A percentile compares a stretch with the other conserved stretches of the same genome.
Evolutionary conservation across 2,888 invertebrate genomes (phyloP).

Genomic region (Tromatobia lineatoria): DNA sequence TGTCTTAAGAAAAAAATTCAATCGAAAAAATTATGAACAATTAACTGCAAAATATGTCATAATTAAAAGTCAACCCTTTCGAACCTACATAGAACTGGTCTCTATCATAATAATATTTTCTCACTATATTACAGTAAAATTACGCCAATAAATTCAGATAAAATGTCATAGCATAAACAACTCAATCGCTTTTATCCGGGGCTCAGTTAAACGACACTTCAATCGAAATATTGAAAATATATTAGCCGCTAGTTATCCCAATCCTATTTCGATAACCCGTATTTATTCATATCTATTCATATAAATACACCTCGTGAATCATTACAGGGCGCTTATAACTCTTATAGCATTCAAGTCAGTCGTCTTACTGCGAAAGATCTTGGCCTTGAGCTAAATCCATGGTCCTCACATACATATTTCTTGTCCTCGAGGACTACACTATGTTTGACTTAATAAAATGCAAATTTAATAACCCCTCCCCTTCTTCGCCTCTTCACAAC

Average conservation of each 20-base stretch:
- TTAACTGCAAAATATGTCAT: no score
- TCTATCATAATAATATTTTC: no score
- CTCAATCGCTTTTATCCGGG: no score
- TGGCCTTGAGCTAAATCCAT: not conserved
- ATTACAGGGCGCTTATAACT: not conserved
- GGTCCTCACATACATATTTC: not conserved
- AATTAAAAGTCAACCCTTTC: no score
- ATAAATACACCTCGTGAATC: not conserved
- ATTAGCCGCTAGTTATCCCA: not conserved
- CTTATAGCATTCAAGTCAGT: not conserved
- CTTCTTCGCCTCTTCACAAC: not conserved
- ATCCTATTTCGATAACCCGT: not conserved
- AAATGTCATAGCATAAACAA: no score
- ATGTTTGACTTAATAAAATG: slow-evolving; percentile 13
- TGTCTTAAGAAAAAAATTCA: no score
- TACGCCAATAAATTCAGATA: no score
- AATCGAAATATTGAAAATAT: slow-evolving; percentile 1
- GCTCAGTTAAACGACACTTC: no score
- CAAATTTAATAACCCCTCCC: slow-evolving; percentile 6
- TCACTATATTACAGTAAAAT: no score
- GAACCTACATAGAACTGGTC: no score
- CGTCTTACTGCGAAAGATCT: not conserved
- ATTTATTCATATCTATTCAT: not conserved
- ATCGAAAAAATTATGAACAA: no score
- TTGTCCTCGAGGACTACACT: not conserved